Percentiles rank a stretch among this genome's conserved stretches.
phyloP scores from a whole-genome alignment of 1,140 invertebrate species.

The Lycorma delicatula region DNA sequence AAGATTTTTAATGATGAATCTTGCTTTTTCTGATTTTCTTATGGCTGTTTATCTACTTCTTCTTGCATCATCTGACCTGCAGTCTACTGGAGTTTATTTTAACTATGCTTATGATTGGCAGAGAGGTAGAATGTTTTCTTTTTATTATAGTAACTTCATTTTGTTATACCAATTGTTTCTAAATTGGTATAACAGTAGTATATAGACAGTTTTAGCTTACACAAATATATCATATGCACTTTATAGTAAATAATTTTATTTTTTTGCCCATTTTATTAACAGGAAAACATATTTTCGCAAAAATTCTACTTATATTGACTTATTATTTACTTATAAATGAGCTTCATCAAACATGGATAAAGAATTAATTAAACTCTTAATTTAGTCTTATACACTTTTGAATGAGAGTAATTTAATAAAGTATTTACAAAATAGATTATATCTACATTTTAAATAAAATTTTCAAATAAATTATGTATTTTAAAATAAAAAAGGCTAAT shows the following conservation, averaged over 20 bases:
- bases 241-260: neutral
- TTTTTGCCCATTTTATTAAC: neutral
- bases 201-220: neutral
- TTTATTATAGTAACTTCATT: no score
- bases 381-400: no score
- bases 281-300: no score
- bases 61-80: constrained; percentile 50
- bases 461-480: no score
- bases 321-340: no score
- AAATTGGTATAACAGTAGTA: neutral
- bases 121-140: constrained; percentile 36
- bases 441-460: no score
- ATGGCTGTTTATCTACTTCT: constrained; percentile 58
- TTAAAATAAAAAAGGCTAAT: no score
- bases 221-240: neutral
- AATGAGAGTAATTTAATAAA: no score
- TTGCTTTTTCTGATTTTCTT: constrained; percentile 54
- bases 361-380: no score
- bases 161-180: neutral
- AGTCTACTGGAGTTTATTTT: constrained; percentile 54
- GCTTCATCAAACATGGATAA: no score
- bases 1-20: constrained; percentile 59
- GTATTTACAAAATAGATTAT: no score
- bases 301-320: no score
- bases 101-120: constrained; percentile 61